Evolutionary conservation across 2,113 vertebrate genomes (phyloP).

Genomic region (Chaenocephalus aceratus): DNA sequence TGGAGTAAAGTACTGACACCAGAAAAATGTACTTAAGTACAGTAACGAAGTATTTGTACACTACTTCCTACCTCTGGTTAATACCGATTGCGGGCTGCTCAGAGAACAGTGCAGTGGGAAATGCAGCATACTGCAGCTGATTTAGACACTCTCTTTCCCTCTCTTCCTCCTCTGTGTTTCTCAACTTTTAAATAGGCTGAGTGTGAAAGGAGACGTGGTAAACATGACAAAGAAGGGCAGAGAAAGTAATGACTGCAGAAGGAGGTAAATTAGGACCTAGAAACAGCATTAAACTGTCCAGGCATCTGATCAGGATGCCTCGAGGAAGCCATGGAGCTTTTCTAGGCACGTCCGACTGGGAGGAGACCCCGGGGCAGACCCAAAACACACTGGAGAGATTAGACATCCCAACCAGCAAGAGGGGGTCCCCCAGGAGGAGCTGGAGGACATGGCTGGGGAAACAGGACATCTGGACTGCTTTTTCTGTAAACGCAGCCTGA

Average conservation of each 20-base stretch:
- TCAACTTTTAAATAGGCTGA: conserved; percentile 48
- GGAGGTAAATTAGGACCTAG: conserved; percentile 27
- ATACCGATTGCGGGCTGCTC: conserved; percentile 17
- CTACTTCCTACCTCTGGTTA: too few species aligned
- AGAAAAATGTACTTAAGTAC: too few species aligned
- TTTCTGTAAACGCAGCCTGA: conserved; percentile 10
- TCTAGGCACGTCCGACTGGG: conserved; percentile 46
- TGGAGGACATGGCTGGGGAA: conserved; percentile 19
- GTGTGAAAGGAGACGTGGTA: conserved; percentile 18
- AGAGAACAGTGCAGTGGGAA: conserved; percentile 29
- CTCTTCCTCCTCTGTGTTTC: conserved; percentile 26
- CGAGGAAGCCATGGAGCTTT: conserved; percentile 35
- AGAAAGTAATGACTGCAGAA: conserved; percentile 25
- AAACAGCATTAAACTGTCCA: conserved; percentile 23
- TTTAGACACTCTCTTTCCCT: conserved; percentile 27
- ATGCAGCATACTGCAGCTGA: conserved; percentile 50
- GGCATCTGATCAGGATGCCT: conserved; percentile 49
- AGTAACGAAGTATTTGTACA: too few species aligned
- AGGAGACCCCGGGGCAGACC: conserved; percentile 45
- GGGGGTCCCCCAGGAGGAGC: conserved; percentile 33
- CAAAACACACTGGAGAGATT: conserved; percentile 53
- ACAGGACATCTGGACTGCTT: conserved; percentile 19
- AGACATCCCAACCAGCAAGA: conserved; percentile 38
- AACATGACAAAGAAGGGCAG: conserved; percentile 36
- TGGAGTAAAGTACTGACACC: too few species aligned